phyloP scores from a whole-genome alignment of 2,797 vertebrate genomes.

The Melanotaenia trifasciata region DNA sequence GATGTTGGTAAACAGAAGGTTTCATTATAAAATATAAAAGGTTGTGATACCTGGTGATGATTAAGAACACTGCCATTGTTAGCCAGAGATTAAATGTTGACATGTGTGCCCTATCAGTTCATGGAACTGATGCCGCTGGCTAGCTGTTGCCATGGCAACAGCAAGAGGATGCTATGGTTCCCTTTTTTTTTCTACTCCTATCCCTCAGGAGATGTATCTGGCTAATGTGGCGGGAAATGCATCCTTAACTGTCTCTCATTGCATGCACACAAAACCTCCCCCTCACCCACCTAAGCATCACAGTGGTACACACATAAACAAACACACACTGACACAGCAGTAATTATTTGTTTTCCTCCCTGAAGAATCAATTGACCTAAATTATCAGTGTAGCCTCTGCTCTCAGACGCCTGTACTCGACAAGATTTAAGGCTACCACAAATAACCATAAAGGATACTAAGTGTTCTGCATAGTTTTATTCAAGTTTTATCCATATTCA shows the following conservation, averaged over 20 bases:
- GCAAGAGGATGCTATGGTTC: conserved; percentile 67
- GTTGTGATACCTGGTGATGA: conserved; percentile 32
- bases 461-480: conserved; percentile 21
- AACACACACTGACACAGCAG: conserved; percentile 40
- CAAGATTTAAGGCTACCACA: conserved; percentile 37
- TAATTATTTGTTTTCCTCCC: conserved; percentile 60
- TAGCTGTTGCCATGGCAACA: conserved; percentile 81
- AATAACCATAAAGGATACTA: conserved; percentile 27
- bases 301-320: conserved; percentile 45
- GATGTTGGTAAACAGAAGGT: conserved; percentile 12
- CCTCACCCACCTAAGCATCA: conserved; percentile 25
- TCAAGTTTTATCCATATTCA: conserved; percentile 1
- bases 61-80: conserved; percentile 49
- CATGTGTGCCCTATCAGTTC: conserved; percentile 64
- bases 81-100: conserved; percentile 68
- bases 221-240: conserved; percentile 82
- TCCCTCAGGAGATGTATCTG: conserved; percentile 77
- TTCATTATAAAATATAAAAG: conserved; percentile 39
- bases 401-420: conserved; percentile 53
- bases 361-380: conserved; percentile 75
- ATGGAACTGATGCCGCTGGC: conserved; percentile 65
- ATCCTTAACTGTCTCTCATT: conserved; percentile 75
- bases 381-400: conserved; percentile 58
- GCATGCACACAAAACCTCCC: conserved; percentile 35
- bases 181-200: conserved; percentile 35